Evolutionary conservation across 1,140 invertebrate species (phyloP).

Genomic region (Platyscapa corneri): DNA sequence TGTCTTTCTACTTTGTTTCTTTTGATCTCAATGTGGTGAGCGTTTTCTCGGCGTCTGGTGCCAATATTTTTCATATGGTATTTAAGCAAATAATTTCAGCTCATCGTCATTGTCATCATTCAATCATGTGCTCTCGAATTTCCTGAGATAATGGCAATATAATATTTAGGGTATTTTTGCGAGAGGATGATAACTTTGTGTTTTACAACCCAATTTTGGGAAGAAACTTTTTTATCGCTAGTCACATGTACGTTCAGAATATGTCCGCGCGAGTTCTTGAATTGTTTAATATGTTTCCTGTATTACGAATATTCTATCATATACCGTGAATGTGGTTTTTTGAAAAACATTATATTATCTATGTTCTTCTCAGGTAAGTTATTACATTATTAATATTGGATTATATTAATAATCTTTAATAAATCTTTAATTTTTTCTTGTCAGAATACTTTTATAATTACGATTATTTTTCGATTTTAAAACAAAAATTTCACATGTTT

Average conservation of each 20-base stretch:
- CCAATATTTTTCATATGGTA: not conserved
- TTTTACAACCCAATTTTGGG: not conserved
- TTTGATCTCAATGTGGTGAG: not conserved
- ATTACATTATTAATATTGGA: no score
- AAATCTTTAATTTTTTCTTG: no score
- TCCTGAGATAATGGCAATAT: slow-evolving; percentile 17
- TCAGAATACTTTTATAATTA: no score
- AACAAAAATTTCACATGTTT: no score
- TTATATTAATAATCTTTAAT: no score
- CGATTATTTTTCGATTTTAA: no score
- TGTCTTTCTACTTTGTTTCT: not conserved
- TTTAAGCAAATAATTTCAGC: slow-evolving; percentile 13
- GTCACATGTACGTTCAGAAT: not conserved
- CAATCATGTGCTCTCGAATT: not conserved
- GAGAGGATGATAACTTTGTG: not conserved
- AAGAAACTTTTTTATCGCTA: not conserved
- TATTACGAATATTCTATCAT: no score
- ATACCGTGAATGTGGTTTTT: no score
- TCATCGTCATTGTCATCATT: no score
- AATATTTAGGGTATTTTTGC: slow-evolving; percentile 17
- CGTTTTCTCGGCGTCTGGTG: not conserved
- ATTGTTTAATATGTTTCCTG: not conserved
- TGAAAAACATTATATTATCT: no score
- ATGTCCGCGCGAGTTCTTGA: not conserved
- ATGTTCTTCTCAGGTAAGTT: no score